phyloP scores from a whole-genome alignment of 2,888 invertebrate genomes.

The Ptychoptera albimana region DNA sequence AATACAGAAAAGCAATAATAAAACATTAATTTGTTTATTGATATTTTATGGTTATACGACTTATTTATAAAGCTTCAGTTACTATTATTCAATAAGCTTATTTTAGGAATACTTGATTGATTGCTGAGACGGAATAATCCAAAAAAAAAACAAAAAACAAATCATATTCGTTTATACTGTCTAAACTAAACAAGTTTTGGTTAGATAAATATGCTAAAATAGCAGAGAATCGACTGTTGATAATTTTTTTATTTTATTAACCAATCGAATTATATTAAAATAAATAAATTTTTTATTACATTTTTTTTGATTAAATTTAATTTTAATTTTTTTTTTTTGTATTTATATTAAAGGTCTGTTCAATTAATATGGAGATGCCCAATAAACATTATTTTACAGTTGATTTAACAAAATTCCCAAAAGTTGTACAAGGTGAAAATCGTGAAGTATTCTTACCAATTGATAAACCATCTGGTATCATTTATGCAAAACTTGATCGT shows the following conservation, averaged over 20 bases:
- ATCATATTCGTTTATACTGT: too few species aligned
- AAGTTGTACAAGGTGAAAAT: conserved; percentile 42
- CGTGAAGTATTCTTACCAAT: conserved; percentile 59
- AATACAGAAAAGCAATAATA: too few species aligned
- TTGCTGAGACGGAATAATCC: too few species aligned
- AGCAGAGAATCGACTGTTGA: too few species aligned
- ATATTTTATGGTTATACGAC: too few species aligned
- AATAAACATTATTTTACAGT: conserved; percentile 67
- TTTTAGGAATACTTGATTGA: not conserved
- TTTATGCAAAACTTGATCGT: conserved; percentile 53
- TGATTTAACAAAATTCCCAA: conserved; percentile 57
- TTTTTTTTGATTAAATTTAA: not conserved
- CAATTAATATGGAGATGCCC: conserved; percentile 62
- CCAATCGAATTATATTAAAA: not conserved
- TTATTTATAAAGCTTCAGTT: not conserved
- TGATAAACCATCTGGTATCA: conserved; percentile 65
- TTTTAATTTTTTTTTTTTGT: conserved; percentile 6
- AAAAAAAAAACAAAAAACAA: too few species aligned
- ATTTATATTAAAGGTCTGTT: conserved; percentile 36
- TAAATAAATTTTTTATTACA: not conserved
- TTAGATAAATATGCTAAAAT: too few species aligned
- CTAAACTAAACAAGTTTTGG: too few species aligned
- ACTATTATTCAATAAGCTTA: not conserved
- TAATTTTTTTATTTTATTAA: too few species aligned
- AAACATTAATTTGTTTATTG: too few species aligned